These are phyloP conservation scores for Physella acuta DNA, from an alignment of 1,140 invertebrate species.

Conservation along the genomic window DNA sequence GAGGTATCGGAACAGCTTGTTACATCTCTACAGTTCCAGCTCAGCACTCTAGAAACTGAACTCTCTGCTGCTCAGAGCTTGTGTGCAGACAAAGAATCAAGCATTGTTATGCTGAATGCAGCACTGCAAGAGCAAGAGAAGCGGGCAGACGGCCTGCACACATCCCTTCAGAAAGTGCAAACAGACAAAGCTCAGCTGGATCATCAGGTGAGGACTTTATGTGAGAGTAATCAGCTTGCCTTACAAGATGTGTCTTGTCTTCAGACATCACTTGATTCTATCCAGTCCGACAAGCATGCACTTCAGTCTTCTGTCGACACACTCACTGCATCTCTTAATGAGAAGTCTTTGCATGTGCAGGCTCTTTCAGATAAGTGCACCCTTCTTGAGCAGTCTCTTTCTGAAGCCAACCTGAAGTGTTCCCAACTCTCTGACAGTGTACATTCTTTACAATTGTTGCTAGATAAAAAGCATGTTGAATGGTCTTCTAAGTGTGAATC, in stretches of 20 bases:
- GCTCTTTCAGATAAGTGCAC: constrained; percentile 30
- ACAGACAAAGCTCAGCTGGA: constrained; percentile 22
- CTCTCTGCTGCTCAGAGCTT: constrained; percentile 9
- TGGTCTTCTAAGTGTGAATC: constrained; percentile 19
- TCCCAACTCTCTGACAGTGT: constrained; percentile 9
- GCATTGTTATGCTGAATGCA: constrained; percentile 13
- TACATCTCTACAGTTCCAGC: constrained; percentile 18
- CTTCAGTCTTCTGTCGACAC: constrained; percentile 24
- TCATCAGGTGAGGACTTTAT: constrained; percentile 36
- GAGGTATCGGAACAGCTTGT: constrained; percentile 15
- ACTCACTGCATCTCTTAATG: constrained; percentile 21
- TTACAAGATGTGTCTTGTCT: constrained; percentile 31
- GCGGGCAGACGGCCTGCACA: constrained; percentile 15
- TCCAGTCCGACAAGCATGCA: constrained; percentile 27
- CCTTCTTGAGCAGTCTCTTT: constrained; percentile 15
- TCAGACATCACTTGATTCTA: constrained; percentile 21
- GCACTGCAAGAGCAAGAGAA: constrained; percentile 20
- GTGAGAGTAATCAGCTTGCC: constrained; percentile 33
- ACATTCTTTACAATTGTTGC: constrained; percentile 8
- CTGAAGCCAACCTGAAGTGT: constrained; percentile 7
- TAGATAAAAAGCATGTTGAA: constrained; percentile 29
- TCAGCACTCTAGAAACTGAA: constrained; percentile 25
- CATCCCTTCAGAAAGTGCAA: constrained; percentile 24
- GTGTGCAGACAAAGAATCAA: constrained; percentile 15
- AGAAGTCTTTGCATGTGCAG: constrained; percentile 25